Evolutionary conservation across 2,888 invertebrate species (phyloP).

Genomic region (Aspidiotus destructor): DNA sequence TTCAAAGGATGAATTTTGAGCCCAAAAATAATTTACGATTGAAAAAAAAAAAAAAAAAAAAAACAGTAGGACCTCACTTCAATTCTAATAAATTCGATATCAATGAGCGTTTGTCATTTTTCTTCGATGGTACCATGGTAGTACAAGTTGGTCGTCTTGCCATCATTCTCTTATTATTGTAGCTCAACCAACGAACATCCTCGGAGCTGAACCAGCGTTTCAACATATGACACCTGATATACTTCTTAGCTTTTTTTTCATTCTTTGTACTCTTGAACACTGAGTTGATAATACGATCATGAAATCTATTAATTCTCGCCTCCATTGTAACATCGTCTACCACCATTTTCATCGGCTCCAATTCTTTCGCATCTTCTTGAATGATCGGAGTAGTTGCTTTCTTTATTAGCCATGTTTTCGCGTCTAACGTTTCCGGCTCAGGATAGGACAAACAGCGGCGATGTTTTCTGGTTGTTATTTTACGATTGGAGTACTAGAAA

Average conservation of each 20-base stretch:
- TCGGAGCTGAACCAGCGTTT: constrained; percentile 22
- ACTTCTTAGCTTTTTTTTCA: constrained; percentile 13
- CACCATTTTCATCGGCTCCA: not conserved
- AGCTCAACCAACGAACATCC: constrained; percentile 14
- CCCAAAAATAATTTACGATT: too few relatives aligned
- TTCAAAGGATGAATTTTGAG: not conserved
- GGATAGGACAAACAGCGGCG: constrained; percentile 51
- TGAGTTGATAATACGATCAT: constrained; percentile 10
- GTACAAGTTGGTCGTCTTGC: too few relatives aligned
- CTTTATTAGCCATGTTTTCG: constrained; percentile 4
- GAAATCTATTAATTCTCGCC: not conserved
- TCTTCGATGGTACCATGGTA: too few relatives aligned
- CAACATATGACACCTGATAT: constrained; percentile 12
- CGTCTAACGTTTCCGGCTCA: constrained; percentile 38
- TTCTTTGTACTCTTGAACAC: constrained; percentile 13
- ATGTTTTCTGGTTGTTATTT: constrained; percentile 44
- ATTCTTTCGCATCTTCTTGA: not conserved
- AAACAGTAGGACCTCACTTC: too few relatives aligned
- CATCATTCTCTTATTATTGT: not conserved
- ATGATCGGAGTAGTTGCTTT: not conserved
- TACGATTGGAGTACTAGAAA: constrained; percentile 37
- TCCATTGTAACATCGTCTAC: not conserved
- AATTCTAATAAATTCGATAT: too few relatives aligned
- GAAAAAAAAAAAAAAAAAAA: too few relatives aligned
- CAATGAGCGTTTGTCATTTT: too few relatives aligned